These are phyloP conservation scores for Aphrocallistes beatrix DNA, from an alignment of 37 sponge, comb jelly and placozoan species.

Conservation along the genomic window DNA sequence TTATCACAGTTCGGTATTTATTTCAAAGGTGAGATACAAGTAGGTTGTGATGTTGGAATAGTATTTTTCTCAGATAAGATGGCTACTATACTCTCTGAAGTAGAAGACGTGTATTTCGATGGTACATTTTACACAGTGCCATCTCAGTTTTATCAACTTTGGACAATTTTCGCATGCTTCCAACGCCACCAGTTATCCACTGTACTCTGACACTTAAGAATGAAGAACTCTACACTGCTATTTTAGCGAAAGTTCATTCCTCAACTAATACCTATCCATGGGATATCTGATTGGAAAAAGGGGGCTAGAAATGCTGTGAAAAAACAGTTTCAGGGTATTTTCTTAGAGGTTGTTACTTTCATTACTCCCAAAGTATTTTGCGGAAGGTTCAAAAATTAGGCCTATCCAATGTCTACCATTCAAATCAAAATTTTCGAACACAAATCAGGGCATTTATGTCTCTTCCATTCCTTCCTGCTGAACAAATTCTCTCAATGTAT, in stretches of 20 bases:
- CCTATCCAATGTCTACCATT: not conserved
- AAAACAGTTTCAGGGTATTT: not conserved
- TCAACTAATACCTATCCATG: slow-evolving; percentile 18
- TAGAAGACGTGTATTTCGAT: slow-evolving; percentile 18
- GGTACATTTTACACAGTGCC: slow-evolving; percentile 12
- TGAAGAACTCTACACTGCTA: slow-evolving; percentile 20
- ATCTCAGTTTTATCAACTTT: not conserved
- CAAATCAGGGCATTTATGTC: not conserved
- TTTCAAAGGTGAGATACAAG: not conserved
- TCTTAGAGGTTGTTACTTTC: slow-evolving; percentile 19
- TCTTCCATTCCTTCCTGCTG: not conserved
- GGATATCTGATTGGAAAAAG: not conserved
- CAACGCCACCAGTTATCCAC: slow-evolving; percentile 20
- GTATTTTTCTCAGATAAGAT: slow-evolving; percentile 12
- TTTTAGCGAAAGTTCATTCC: slow-evolving; percentile 19
- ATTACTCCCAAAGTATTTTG: slow-evolving; percentile 16
- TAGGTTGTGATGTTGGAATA: slow-evolving; percentile 13
- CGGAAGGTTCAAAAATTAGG: slow-evolving; percentile 5
- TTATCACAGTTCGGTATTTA: not conserved
- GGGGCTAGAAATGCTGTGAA: slow-evolving; percentile 18
- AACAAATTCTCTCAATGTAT: not conserved
- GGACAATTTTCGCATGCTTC: not conserved
- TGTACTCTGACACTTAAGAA: not conserved
- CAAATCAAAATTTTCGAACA: not conserved
- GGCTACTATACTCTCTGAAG: slow-evolving; percentile 14